Base-by-base conservation (phyloP, 92 coral and sea anemone genomes). In the Plumapathes pennacea region DNA sequence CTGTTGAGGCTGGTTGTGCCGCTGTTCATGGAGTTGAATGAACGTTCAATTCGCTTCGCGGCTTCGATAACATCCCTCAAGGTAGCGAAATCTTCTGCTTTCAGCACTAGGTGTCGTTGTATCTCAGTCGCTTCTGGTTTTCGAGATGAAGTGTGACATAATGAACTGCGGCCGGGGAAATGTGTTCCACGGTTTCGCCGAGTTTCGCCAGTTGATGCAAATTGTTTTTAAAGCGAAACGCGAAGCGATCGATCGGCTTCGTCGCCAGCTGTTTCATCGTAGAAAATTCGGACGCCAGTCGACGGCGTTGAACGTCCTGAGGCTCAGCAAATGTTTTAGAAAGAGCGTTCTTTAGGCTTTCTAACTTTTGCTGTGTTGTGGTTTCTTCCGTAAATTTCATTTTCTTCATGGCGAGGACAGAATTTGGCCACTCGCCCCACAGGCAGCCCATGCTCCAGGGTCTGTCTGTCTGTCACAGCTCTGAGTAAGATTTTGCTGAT, bases 261-360 rank as follows among this genome's bases (percentile, higher is more conserved):
- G 71, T 49, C 3, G 71, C 57, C 21, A 27, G 51, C 42, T 72
- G 71, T n/a, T 60, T 50, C 71, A 71, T 60, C 3, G 46, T 34
- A 8, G 67, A 36, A 15, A 58, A 61, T 44, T 70, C 69, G 6
- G 54, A 30, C 20, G 55, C 61, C 41, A 71, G 36, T 32, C 62
- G 46, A 25, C 46, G 62, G 26, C 62, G 60, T 15, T 60, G 49
- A 25, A 50, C 49, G 25, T 71, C 70, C 22, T 51, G 34, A 14
- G 71, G 50, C 21, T 60, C 71, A 4, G 25, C 69, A 33, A 58
- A 72, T 27, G 38, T 42, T 25, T 23, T 36, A 60, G 26, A 10
- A 4, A 60, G 22, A n/a, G 54, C 54, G 5, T 47, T 14, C 28
- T 47, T 47, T 18, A 47, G 14, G 54, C 54, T 47, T 30, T 22